Evolutionary conservation across 2,888 invertebrate species (phyloP), one percentile per base, ranked within the genome.

Genomic region (Aplocera efformata): DNA sequence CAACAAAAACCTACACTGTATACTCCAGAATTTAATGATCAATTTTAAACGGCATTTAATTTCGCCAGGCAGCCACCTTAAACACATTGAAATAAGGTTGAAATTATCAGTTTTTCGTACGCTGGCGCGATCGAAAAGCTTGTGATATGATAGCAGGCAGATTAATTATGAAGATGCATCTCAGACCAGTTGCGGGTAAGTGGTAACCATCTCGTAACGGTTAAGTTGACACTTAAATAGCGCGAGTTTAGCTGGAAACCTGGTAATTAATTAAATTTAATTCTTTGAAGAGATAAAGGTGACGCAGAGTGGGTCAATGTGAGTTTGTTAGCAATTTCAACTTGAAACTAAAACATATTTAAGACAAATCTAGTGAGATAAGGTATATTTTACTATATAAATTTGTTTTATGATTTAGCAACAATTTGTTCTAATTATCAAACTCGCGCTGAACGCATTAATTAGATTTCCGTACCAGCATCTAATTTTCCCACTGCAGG

Each of bases 111-210:
- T 10, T 34, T 32, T 25, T 34, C 2, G 22, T 7, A 3, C 17
- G 7, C 10, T 9, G 28, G 40, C 21, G 20, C 33, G 28, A 21
- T 7, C 5, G 20, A 26, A 42, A 52, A 26, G 10, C 35, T 41
- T 37, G 58, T 60, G 39, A 55, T 67, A 62, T 69, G 44, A 40
- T 72, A 72, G 72, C 66, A 62, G 56, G 55, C 60, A 76, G 78
- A 85, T 84, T 82, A 84, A 84, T 83, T 73, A 72, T 71, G 58
- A 58, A 73, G 84, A 85, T 85, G 78, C 67, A 79, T 79, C 79
- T 76, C 56, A 45, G 62, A 69, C 71, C 60, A 70, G 70, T 70
- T 61, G 56, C 45, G 10, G 46, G 29, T 44, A 46, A 44, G 46
- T 38, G 44, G 47, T 31, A 40, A 47, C 34, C 43, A 38, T 51